A percentile compares a stretch with the other conserved stretches of the same genome.
phyloP scores from a whole-genome alignment of 2,797 vertebrate genomes.

The Poecilia picta region DNA sequence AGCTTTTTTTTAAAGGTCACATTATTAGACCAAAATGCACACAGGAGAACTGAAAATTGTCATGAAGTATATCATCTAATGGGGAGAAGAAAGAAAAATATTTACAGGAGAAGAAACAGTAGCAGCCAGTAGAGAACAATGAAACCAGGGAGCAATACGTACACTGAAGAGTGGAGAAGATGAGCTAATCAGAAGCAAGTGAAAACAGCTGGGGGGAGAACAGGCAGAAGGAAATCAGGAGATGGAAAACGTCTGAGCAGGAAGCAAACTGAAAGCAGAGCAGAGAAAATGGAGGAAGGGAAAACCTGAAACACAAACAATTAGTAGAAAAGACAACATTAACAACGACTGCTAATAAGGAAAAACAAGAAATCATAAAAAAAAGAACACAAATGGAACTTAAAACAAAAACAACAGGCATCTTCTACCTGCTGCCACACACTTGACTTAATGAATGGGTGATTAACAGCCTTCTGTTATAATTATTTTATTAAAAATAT shows the following conservation, averaged over 20 bases:
- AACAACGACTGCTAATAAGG: neutral
- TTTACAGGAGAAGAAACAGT: no score
- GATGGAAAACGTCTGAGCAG: neutral
- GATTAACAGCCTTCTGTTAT: neutral
- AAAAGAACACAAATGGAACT: neutral
- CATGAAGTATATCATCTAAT: no score
- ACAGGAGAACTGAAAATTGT: no score
- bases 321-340: neutral
- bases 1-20: no score
- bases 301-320: neutral
- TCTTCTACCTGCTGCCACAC: neutral
- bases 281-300: neutral
- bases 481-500: neutral
- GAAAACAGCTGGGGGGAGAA: neutral
- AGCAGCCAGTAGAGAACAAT: no score
- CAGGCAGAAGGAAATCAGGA: no score
- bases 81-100: no score
- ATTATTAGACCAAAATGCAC: no score
- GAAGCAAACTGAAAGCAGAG: neutral
- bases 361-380: neutral
- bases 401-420: neutral
- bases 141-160: neutral
- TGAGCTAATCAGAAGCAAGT: slow-evolving; percentile 1
- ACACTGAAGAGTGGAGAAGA: neutral
- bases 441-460: neutral